A percentile compares a stretch with the other conserved stretches of the same genome.
Conservation (phyloP, 2,888 invertebrate species). For the Strigamia maritima region DNA sequence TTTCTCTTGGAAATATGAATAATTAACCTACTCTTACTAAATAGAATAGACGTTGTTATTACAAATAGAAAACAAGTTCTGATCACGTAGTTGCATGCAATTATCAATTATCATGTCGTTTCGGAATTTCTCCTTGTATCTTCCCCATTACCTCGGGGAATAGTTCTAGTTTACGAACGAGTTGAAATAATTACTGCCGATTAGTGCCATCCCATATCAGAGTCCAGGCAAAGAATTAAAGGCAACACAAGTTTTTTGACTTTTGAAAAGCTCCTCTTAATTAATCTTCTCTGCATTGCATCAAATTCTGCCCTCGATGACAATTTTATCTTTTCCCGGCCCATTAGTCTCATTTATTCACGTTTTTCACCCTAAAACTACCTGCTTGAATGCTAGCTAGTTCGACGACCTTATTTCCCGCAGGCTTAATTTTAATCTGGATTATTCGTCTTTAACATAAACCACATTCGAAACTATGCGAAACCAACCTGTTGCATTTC, state of each 20-base stretch:
- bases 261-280: background rate
- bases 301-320: background rate
- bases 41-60: background rate
- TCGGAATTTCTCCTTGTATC: background rate
- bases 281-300: background rate
- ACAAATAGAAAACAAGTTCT: background rate
- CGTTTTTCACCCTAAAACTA: background rate
- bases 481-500: background rate
- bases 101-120: background rate
- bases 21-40: background rate
- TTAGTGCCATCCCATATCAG: no score
- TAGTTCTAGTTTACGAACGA: background rate
- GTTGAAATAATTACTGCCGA: background rate
- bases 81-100: background rate
- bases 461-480: background rate
- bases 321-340: background rate
- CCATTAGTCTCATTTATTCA: conserved; percentile 15
- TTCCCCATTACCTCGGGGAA: background rate
- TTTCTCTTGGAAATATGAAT: background rate
- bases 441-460: background rate
- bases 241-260: background rate
- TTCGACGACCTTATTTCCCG: conserved; percentile 12
- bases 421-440: background rate
- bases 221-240: no score
- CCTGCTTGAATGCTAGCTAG: background rate